Evolutionary conservation across 2,797 vertebrate genomes (phyloP), one percentile per base, ranked within the genome.

Genomic region (Melanogrammus aeglefinus): DNA sequence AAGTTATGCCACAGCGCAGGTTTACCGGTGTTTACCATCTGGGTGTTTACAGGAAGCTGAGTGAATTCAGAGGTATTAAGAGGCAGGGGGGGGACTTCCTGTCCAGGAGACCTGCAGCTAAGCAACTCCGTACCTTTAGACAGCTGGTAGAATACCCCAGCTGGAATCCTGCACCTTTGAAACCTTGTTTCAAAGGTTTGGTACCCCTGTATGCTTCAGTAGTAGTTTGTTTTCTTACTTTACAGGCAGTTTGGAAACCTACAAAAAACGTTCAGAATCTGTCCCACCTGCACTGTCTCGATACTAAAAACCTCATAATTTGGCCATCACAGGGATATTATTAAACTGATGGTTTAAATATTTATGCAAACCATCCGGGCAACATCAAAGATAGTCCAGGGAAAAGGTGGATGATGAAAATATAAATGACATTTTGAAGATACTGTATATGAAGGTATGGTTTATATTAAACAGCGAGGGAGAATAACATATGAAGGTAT

Each of bases 361-460:
- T 66, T 33, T 5, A 76, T 35, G n/a, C 47, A 24, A 38, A 63
- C 7, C 33, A 63, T 66, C 29, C 24, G 33, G 47, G 35, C 31
- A 18, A 69, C 35, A 66, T 80, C 76, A 77, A 39, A 81, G 31
- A 33, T 9, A 75, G 63, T 81, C 75, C 76, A 39, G 63, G 29
- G 24, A 81, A 77, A n/a, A 77, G 79, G 44, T 76, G 27, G 75
- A 66, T 74, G 78, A 6, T n/a, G 6, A 57, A 13, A n/a, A 18
- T 57, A 18, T 18, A 57, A 5, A 21, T 57, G 12, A 66, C n/a
- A 66, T 66, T 24, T 7, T 24, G 57, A 6, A 24, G 57, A 24
- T 10, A 9, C 57, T 24, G 57, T 24, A 24, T 8, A 66, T 66
- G 57, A n/a, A 57, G 44, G 18, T n/a, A 57, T n/a, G 7, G n/a